Percentiles rank a stretch among this genome's conserved stretches.
Conservation (phyloP, 64 coral and sea anemone species). For the Montipora capricornis region DNA sequence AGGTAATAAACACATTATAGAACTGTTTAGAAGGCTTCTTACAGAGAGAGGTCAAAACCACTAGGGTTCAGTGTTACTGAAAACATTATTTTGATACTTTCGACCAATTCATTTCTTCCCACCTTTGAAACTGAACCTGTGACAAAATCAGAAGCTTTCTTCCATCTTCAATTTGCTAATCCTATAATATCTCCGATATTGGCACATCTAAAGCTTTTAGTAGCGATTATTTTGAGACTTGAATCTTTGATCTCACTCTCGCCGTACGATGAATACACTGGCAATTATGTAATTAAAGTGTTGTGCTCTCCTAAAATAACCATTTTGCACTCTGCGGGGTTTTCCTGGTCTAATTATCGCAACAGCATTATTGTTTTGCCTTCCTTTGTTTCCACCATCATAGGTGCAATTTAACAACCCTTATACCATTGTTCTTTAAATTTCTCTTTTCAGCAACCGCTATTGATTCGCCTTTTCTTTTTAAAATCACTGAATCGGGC, state of each 20-base stretch:
- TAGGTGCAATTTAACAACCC: constrained; percentile 13
- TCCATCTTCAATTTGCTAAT: background rate
- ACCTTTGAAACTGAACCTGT: background rate
- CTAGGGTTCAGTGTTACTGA: background rate
- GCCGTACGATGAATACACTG: background rate
- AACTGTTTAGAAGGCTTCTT: background rate
- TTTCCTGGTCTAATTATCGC: constrained; percentile 34
- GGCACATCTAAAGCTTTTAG: background rate
- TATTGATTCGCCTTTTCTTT: background rate
- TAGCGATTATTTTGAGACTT: background rate
- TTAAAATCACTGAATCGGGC: constrained; percentile 16
- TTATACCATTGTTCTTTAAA: constrained; percentile 2
- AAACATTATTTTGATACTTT: background rate
- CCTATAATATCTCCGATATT: constrained; percentile 6
- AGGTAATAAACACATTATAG: background rate
- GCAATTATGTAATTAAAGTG: constrained; percentile 22
- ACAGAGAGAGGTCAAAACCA: constrained; percentile 32
- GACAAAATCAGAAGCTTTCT: background rate
- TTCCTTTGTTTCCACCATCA: constrained; percentile 13
- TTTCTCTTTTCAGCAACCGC: constrained; percentile 10
- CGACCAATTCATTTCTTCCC: background rate
- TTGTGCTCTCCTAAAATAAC: background rate
- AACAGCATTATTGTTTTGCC: constrained; percentile 10
- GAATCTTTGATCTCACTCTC: background rate
- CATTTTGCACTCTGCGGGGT: constrained; percentile 30